These are phyloP conservation scores for Pagetopsis macropterus DNA, from an alignment of 2,797 vertebrate species.

Conservation along the genomic window DNA sequence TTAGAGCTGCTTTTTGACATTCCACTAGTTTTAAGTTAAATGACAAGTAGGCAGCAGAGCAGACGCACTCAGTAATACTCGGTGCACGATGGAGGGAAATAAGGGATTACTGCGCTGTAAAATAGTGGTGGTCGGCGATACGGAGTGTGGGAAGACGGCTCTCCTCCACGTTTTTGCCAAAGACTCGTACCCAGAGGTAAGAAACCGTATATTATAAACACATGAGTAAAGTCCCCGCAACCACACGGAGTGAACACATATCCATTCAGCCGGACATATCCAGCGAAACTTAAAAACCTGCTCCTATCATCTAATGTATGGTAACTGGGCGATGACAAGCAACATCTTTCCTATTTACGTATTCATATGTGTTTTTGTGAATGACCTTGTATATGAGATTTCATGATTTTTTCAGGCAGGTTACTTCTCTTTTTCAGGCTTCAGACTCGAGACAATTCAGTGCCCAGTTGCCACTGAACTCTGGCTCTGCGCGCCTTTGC, in stretches of 20 bases:
- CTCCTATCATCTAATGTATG: neutral
- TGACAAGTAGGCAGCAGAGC: conserved; percentile 57
- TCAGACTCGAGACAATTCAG: neutral
- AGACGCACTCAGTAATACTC: conserved; percentile 53
- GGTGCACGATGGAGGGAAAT: conserved; percentile 86
- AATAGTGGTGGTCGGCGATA: conserved; percentile 94
- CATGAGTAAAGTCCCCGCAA: conserved; percentile 4
- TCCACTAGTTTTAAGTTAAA: conserved; percentile 52
- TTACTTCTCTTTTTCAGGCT: neutral
- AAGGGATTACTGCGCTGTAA: conserved; percentile 90
- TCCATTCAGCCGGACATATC: neutral
- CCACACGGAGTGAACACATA: neutral
- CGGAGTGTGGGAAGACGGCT: conserved; percentile 94
- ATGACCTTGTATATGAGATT: neutral
- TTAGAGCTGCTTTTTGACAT: conserved; percentile 21
- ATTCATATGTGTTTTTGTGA: neutral
- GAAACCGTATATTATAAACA: conserved; percentile 21
- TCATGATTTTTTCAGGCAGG: neutral
- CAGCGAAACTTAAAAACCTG: neutral
- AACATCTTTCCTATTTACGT: neutral
- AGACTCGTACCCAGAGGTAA: conserved; percentile 94
- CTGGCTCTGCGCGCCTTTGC: conserved; percentile 51
- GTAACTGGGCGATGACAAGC: neutral
- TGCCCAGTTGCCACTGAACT: neutral
- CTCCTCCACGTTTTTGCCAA: conserved; percentile 96